Evolutionary conservation across 1,140 invertebrate genomes (phyloP).

Genomic region (Zaprionus vittiger): DNA sequence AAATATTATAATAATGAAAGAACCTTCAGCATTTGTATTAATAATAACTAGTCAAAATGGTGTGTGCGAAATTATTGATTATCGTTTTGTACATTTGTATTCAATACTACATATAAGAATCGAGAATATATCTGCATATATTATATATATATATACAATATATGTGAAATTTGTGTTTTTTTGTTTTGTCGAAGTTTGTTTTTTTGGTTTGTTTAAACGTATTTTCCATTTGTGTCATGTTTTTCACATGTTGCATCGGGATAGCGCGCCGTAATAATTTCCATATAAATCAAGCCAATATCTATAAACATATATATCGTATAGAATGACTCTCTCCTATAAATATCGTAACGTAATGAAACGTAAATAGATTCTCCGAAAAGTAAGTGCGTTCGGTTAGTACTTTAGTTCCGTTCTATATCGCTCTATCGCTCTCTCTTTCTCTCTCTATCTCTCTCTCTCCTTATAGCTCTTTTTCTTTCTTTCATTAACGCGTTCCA

Average conservation of each 20-base stretch:
- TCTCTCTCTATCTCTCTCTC: slow-evolving; percentile 10
- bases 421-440: slow-evolving; percentile 37
- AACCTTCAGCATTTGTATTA: slow-evolving; percentile 46
- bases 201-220: slow-evolving; percentile 42
- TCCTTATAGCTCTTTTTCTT: slow-evolving; percentile 23
- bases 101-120: slow-evolving; percentile 31
- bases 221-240: slow-evolving; percentile 61
- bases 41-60: slow-evolving; percentile 20
- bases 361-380: slow-evolving; percentile 62
- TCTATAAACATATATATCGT: slow-evolving; percentile 42
- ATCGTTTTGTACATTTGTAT: slow-evolving; percentile 43
- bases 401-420: slow-evolving; percentile 64
- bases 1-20: slow-evolving; percentile 22
- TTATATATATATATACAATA: slow-evolving; percentile 12
- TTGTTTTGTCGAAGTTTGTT: slow-evolving; percentile 48
- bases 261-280: slow-evolving; percentile 41
- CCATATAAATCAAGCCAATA: slow-evolving; percentile 52
- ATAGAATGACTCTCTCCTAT: slow-evolving; percentile 55
- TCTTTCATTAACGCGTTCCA: slow-evolving; percentile 56
- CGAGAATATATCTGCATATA: slow-evolving; percentile 24
- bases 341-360: slow-evolving; percentile 36
- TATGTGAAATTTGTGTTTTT: slow-evolving; percentile 34
- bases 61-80: slow-evolving; percentile 42
- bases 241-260: slow-evolving; percentile 51
- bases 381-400: slow-evolving; percentile 77